These are phyloP conservation scores for Gallinago stenura DNA, from an alignment of 2,797 vertebrate genomes.

Conservation along the genomic window DNA sequence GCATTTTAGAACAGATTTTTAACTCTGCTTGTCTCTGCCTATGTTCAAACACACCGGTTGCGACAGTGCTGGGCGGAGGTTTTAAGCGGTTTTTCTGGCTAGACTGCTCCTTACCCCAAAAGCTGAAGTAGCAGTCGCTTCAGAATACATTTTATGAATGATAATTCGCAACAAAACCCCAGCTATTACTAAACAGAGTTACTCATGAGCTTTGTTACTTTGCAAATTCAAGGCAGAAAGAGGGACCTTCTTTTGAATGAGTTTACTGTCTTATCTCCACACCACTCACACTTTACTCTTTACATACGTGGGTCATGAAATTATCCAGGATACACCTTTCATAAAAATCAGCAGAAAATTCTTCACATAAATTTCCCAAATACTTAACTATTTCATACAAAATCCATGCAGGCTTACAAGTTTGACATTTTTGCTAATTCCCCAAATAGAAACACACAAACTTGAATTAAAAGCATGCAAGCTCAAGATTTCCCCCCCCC, in stretches of 20 bases:
- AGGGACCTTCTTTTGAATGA: neutral
- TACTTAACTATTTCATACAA: neutral
- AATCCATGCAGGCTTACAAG: neutral
- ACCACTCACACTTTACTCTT: neutral
- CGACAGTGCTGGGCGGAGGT: constrained; percentile 49
- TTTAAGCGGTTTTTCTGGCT: constrained; percentile 59
- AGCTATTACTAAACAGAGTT: neutral
- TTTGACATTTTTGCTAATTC: neutral
- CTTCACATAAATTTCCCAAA: neutral
- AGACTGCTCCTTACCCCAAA: constrained; percentile 26
- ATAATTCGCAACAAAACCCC: neutral
- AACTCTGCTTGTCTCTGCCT: constrained; percentile 8
- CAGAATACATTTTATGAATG: neutral
- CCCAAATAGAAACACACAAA: neutral
- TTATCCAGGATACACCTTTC: neutral
- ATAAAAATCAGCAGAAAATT: neutral
- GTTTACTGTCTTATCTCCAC: neutral
- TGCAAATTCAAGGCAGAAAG: neutral
- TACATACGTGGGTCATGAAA: neutral
- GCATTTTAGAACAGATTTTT: neutral
- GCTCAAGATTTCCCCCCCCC: neutral
- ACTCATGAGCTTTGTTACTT: neutral
- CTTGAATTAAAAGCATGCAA: neutral
- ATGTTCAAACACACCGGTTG: constrained; percentile 9
- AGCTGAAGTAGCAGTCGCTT: neutral